A percentile compares a stretch with the other conserved stretches of the same genome.
These are phyloP conservation scores for Drosophila parthenogenetica DNA, from an alignment of 2,888 invertebrate genomes.

Conservation along the genomic window DNA sequence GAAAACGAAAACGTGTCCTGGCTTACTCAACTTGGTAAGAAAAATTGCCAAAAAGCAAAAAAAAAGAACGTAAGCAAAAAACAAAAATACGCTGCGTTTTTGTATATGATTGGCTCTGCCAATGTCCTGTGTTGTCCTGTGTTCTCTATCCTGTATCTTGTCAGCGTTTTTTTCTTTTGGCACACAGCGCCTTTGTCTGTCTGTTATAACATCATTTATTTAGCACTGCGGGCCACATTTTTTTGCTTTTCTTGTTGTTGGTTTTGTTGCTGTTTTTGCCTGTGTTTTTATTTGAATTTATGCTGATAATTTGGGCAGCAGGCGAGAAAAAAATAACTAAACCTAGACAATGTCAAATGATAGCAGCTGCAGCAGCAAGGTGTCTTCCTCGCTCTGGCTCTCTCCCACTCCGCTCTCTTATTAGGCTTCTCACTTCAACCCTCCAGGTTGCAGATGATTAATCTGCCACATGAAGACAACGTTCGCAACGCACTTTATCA, in stretches of 20 bases:
- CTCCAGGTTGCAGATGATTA: constrained; percentile 61
- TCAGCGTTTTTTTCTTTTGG: constrained; percentile 18
- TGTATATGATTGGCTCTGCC: constrained; percentile 26
- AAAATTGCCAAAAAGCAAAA: constrained; percentile 63
- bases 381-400: constrained; percentile 35
- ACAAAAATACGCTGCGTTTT: constrained; percentile 4
- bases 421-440: neutral
- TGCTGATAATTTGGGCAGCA: constrained; percentile 73
- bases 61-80: neutral
- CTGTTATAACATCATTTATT: constrained; percentile 80
- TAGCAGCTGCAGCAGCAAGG: constrained; percentile 48
- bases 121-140: constrained; percentile 18
- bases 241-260: constrained; percentile 3
- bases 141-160: constrained; percentile 18
- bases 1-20: constrained; percentile 64
- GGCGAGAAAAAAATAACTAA: constrained; percentile 21
- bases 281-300: constrained; percentile 70
- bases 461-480: constrained; percentile 67
- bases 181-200: constrained; percentile 48
- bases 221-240: constrained; percentile 60
- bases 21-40: constrained; percentile 74
- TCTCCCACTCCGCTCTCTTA: neutral
- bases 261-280: constrained; percentile 7
- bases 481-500: constrained; percentile 67
- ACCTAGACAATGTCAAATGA: constrained; percentile 55